Evolutionary conservation across 2,797 vertebrate species (phyloP).

Genomic region (Halcyon smyrnensis): DNA sequence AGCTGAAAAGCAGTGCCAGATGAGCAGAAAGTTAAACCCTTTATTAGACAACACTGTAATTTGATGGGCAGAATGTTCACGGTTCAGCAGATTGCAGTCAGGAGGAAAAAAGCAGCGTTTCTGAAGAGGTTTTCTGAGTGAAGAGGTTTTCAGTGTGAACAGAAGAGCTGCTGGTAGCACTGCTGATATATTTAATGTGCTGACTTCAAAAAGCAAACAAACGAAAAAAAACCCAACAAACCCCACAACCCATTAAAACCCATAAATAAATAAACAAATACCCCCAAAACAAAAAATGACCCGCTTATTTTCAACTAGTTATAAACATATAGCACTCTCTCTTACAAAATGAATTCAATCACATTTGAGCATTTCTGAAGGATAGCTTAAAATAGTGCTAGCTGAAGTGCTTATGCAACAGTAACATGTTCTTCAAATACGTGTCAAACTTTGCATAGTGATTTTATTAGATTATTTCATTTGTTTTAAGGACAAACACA

Average conservation of each 20-base stretch:
- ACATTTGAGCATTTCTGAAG: constrained; percentile 74
- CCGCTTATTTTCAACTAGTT: neutral
- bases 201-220: neutral
- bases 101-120: constrained; percentile 52
- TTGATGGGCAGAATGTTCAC: constrained; percentile 86
- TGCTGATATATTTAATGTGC: constrained; percentile 9
- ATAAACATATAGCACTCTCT: constrained; percentile 79
- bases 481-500: neutral
- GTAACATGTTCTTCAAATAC: constrained; percentile 53
- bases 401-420: constrained; percentile 78
- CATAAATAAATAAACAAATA: neutral
- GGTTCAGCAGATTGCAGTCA: constrained; percentile 69
- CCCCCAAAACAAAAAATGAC: too few relatives aligned
- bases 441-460: neutral
- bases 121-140: constrained; percentile 54
- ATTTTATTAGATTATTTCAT: neutral
- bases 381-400: constrained; percentile 75
- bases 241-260: neutral
- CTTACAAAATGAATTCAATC: constrained; percentile 81
- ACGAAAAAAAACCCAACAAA: neutral
- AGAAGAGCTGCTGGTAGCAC: constrained; percentile 75
- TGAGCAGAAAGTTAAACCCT: constrained; percentile 89
- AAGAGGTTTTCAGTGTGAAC: constrained; percentile 70
- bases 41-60: constrained; percentile 89
- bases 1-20: constrained; percentile 85